Evolutionary conservation across 2,113 vertebrate genomes (phyloP), one percentile per base, ranked within the genome.

Genomic region (Murina feae): DNA sequence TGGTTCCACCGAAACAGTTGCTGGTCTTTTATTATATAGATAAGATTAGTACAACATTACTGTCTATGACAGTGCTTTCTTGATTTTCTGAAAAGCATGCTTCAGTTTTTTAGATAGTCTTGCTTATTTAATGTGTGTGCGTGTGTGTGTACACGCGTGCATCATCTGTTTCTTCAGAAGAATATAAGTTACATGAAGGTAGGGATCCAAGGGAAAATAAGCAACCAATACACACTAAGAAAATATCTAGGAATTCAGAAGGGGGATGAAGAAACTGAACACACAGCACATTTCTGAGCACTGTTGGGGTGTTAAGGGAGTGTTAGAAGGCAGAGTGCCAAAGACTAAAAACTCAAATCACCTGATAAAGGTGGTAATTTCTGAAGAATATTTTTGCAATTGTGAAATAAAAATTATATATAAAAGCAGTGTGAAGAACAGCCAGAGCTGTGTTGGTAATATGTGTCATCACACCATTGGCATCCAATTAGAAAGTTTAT

Each of bases 331-430:
- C 95, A 96, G 94, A 96, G 88, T 83, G 32, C 68, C 94, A 91
- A 97, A 95, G n/a, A 6, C 85, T 95, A 96, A 97, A 95, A 97
- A 96, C 94, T 94, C 83, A 95, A 95, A 96, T 1, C 55, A 96
- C 91, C 93, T 79, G 90, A 63, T 90, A 94, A 96, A 71, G 86
- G 95, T 85, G 93, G 81, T 85, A 96, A 96, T 96, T 97, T 97
- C 96, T 95, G 91, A 95, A 94, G 95, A 97, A 96, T 94, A 96
- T 93, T 88, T 80, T 93, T 95, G 86, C 85, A 96, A 93, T 94
- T 95, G 81, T 42, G 92, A 94, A 97, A 86, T 13, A 72, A 37
- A 87, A 95, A 97, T 98, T 96, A 95, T 94, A 86, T 44, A 37
- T 90, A 85, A 35, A 51, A 75, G 71, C 11, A 85, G 65, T 72